Base-by-base conservation (phyloP, 2,113 vertebrate genomes). In the Hystrix brachyura region DNA sequence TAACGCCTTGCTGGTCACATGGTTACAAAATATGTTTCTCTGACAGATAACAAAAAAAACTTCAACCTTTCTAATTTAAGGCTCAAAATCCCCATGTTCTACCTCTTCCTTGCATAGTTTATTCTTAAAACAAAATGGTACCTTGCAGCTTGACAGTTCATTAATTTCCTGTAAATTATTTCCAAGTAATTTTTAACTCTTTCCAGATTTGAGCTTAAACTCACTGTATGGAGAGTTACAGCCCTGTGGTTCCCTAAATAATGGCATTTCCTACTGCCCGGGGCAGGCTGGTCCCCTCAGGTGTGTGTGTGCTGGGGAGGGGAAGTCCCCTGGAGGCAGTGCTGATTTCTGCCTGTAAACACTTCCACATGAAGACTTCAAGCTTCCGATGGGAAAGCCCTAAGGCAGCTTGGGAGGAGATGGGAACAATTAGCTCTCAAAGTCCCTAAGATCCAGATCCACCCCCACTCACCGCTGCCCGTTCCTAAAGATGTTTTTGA, bases 151-250 rank as follows among this genome's bases (percentile, higher is more conserved):
- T 83, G 74, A 29, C 55, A 12, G 65, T 43, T n/a, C 55, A 79
- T 48, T 34, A 59, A 7, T 91, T 86, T 81, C 34, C 46, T 80
- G 15, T 12, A 53, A 53, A 48, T 59, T 84, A 2, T 76, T 85
- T 96, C 74, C 51, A 96, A 83, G 60, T 90, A 25, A 96, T 32
- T 76, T 96, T 90, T 76, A 96, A 78, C 32, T 90, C n/a, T 23
- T 78, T 81, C 43, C 4, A 13, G 67, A 46, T 15, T 76, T 27
- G 84, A 71, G 32, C 12, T 19, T 83, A 94, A 78, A 48, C 5
- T 23, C 25, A 46, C 3, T 78, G 59, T 55, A 87, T 27, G 92
- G 74, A 82, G 48, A 67, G 21, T 57, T 62, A 69, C 38, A 93
- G 88, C 3, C 1, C 3, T 27, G 59, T 19, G 29, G 12, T 15